phyloP scores from a whole-genome alignment of 2,113 vertebrate genomes.

The Varanus salvator region DNA sequence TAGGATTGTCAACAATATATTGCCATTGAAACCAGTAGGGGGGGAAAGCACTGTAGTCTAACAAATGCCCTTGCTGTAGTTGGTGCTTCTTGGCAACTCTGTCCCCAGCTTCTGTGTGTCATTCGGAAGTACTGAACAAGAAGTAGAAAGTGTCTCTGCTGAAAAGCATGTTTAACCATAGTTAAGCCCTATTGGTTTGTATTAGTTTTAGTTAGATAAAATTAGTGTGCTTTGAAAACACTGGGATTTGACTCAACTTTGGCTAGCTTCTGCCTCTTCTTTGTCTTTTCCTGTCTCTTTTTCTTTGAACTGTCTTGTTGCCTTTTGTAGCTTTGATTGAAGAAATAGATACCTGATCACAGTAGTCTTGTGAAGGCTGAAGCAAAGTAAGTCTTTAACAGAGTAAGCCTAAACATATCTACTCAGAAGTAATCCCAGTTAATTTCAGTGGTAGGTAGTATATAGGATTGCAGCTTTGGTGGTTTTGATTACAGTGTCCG shows the following conservation, averaged over 20 bases:
- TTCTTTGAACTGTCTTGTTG: background rate
- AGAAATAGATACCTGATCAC: background rate
- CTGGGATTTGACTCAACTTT: background rate
- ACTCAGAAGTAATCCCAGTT: too few species aligned
- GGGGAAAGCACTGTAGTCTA: background rate
- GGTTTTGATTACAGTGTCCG: background rate
- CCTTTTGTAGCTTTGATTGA: background rate
- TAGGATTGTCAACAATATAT: background rate
- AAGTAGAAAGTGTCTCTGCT: background rate
- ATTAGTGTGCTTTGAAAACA: background rate
- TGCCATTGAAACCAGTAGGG: background rate
- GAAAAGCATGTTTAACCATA: too few species aligned
- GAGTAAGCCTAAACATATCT: background rate
- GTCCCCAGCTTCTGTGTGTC: background rate
- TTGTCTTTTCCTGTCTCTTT: background rate
- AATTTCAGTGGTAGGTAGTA: too few species aligned
- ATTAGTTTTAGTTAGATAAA: background rate
- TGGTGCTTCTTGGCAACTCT: background rate
- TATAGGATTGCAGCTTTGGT: too few species aligned
- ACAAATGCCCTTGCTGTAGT: background rate
- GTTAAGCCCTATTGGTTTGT: background rate
- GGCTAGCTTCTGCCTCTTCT: background rate
- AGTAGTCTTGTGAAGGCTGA: background rate
- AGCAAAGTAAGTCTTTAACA: background rate
- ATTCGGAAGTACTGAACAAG: background rate